phyloP scores from a whole-genome alignment of 2,113 vertebrate species.

The Myrmecobius fasciatus region DNA sequence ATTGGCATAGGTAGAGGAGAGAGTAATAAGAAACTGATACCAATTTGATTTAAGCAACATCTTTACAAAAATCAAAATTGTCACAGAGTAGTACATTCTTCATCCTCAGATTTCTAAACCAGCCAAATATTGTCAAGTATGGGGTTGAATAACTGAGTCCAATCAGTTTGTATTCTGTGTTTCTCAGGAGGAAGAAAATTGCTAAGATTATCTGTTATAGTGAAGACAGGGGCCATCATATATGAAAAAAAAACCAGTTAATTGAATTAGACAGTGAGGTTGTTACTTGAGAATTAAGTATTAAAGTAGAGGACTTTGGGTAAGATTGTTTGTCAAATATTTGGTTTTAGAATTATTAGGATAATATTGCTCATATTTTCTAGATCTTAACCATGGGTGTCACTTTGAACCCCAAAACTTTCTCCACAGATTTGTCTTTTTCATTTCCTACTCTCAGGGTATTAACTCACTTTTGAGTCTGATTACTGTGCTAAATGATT shows the following conservation, averaged over 20 bases:
- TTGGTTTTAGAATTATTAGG: background rate
- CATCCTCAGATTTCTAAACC: background rate
- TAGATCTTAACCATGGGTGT: background rate
- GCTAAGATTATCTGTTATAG: background rate
- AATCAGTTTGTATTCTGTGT: background rate
- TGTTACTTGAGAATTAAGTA: background rate
- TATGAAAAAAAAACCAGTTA: background rate
- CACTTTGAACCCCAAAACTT: background rate
- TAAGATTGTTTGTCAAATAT: background rate
- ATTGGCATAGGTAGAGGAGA: background rate
- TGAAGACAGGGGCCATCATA: background rate
- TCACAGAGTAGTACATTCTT: background rate
- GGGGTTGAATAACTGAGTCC: background rate
- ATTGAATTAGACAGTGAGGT: background rate
- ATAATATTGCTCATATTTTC: background rate
- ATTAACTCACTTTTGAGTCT: background rate
- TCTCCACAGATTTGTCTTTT: background rate
- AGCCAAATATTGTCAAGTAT: background rate
- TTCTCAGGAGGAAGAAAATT: background rate
- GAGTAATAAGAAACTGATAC: background rate
- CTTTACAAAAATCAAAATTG: background rate
- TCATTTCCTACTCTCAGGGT: background rate
- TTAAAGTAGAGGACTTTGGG: background rate
- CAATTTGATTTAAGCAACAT: background rate
- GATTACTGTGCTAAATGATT: background rate